Conservation (phyloP, 2,888 invertebrate species). For the Acleris laterana region DNA sequence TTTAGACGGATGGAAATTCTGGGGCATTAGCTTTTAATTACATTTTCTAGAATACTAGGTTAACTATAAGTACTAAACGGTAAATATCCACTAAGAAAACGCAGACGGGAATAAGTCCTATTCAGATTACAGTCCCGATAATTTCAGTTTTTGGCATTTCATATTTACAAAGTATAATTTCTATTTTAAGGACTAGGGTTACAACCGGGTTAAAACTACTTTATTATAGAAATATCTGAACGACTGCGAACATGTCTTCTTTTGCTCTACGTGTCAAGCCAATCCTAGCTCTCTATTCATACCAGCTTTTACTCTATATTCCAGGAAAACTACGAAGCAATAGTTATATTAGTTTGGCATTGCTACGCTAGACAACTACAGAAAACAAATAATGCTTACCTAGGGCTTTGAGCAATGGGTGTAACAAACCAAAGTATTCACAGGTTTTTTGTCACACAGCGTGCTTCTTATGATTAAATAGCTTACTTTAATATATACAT, state of each 20-base stretch:
- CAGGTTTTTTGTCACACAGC: slow-evolving; percentile 66
- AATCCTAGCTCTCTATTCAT: slow-evolving; percentile 57
- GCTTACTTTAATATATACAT: slow-evolving; percentile 70
- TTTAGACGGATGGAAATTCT: slow-evolving; percentile 85
- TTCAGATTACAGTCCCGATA: slow-evolving; percentile 29
- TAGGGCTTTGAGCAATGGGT: slow-evolving; percentile 65
- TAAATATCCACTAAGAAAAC: slow-evolving; percentile 45
- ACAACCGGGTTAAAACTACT: slow-evolving; percentile 31
- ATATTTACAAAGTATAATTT: slow-evolving; percentile 36
- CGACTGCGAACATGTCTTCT: slow-evolving; percentile 15
- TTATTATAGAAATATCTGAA: slow-evolving; percentile 22
- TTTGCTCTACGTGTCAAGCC: slow-evolving; percentile 44
- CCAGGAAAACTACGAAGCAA: slow-evolving; percentile 42
- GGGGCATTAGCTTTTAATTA: slow-evolving; percentile 82
- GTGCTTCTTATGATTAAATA: slow-evolving; percentile 62
- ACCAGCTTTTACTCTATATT: slow-evolving; percentile 45
- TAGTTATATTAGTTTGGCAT: slow-evolving; percentile 40
- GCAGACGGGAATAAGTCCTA: slow-evolving; percentile 29
- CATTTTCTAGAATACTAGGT: slow-evolving; percentile 57
- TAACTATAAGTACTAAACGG: slow-evolving; percentile 51
- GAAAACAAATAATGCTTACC: slow-evolving; percentile 42
- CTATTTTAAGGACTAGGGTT: slow-evolving; percentile 33
- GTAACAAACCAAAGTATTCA: slow-evolving; percentile 57
- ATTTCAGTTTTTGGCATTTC: slow-evolving; percentile 45
- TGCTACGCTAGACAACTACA: slow-evolving; percentile 32